Base-by-base conservation (phyloP, 2,797 vertebrate species). In the Macrochelys suwanniensis region DNA sequence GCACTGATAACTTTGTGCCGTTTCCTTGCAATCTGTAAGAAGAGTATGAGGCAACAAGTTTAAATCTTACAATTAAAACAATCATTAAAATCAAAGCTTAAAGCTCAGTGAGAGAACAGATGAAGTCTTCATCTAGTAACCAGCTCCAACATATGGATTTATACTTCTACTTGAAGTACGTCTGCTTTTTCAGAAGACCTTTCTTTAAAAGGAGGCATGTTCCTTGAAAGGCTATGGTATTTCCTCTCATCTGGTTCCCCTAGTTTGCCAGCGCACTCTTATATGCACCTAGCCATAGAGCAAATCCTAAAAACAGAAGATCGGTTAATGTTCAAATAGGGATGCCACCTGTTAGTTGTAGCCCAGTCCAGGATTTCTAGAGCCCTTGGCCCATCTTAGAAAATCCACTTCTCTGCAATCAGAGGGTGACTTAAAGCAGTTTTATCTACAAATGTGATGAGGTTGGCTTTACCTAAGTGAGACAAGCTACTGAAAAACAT, bases 1-100 rank as follows among this genome's bases (percentile, higher is more conserved):
- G 98, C 99, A 97, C 98, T 99, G 84, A 99, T 99, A 96, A 99
- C 99, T 97, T 99, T 99, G 97, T 99, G 99, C 42, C 99, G 98
- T 96, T 99, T 99, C 97, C 99, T 99, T 1, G 99, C 99, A 95
- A 99, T 99, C 99, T 99, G 97, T n/a, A 13, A 84, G 92, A 65
- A 78, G 37, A 71, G 68, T 23, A 19, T 49, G 26, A 49, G 15
- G 26, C 28, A 28, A 31, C 25, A 76, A 11, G 74, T 26, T 49
- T 47, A 76, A 76, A 25, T 45, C 23, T 42, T 37, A 71, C 21
- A 42, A 71, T 21, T 71, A 71, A 71, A 71, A 71, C n/a, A 42
- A 47, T 17, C 47, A 11, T 7, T 47, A 47, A 76, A 68, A 28
- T 25, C 25, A 76, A 76, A 25, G 37, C 37, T 76, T 45, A 74